A percentile compares a stretch with the other conserved stretches of the same genome.
phyloP scores from a whole-genome alignment of 2,888 invertebrate species.

The Andricus curvator region DNA sequence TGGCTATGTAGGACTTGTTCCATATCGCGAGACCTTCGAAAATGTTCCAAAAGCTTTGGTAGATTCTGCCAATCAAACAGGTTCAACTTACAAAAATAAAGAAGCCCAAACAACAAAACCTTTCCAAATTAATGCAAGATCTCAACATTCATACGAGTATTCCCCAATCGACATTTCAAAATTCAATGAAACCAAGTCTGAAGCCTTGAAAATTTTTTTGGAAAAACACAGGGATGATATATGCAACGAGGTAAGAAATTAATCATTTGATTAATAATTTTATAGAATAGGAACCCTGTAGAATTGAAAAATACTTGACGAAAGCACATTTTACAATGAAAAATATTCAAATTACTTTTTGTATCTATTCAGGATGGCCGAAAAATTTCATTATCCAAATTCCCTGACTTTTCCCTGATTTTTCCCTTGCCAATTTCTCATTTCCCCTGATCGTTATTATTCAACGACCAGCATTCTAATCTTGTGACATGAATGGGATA shows the following conservation, averaged over 20 bases:
- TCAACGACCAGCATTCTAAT: too few species aligned
- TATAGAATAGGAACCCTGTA: too few species aligned
- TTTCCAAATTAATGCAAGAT: conserved; percentile 85
- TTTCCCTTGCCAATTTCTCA: too few species aligned
- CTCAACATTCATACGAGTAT: conserved; percentile 82
- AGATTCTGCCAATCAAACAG: conserved; percentile 81
- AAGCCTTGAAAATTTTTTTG: background rate
- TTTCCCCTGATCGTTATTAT: too few species aligned
- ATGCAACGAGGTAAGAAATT: conserved; percentile 8
- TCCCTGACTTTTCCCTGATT: too few species aligned
- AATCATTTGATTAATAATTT: background rate
- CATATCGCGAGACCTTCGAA: conserved; percentile 79
- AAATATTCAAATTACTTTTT: too few species aligned
- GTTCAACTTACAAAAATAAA: conserved; percentile 78
- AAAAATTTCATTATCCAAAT: too few species aligned
- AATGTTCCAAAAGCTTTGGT: conserved; percentile 82
- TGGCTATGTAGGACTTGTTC: conserved; percentile 84
- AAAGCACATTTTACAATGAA: too few species aligned
- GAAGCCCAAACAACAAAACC: conserved; percentile 85
- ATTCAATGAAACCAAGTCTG: background rate
- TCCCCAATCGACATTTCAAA: background rate
- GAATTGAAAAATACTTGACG: too few species aligned
- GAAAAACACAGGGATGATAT: background rate
- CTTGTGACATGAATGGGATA: too few species aligned
- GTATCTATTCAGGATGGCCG: too few species aligned